Base-by-base conservation (phyloP, 2,888 invertebrate species). In the Orthonychiurus folsomi region DNA sequence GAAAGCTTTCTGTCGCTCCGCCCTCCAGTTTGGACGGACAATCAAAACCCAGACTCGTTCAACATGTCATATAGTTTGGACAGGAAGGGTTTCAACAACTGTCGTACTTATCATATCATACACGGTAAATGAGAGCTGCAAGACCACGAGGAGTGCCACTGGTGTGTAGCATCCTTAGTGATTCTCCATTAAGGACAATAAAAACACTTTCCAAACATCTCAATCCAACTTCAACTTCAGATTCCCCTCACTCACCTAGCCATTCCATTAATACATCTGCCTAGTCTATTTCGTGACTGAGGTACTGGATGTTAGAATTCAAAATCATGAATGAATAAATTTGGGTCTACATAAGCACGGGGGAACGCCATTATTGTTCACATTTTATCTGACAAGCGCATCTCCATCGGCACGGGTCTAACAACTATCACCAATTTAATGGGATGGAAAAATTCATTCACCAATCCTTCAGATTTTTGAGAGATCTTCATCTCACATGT, bases 371-470 rank as follows among this genome's bases (percentile, higher is more conserved):
- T n/a, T n/a, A 37, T 9, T 37, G 37, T 37, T 15, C 37, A n/a
- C n/a, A n/a, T 37, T 15, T 37, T 37, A 37, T 37, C 37, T n/a
- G 15, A 37, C 37, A 37, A 37, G 15, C 15, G 37, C 9, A 37
- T 37, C 37, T 37, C 5, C 5, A 37, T 9, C 15, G 37, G 37
- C 37, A 37, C 37, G 37, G 37, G 37, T 37, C 37, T 15, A 37
- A 37, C 37, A 15, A 37, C 37, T 37, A 37, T 37, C 37, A 37
- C 15, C 37, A 37, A 37, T 15, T 37, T 9, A 37, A 37, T 37
- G 37, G 37, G 37, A 37, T 37, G 37, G 37, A 37, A 37, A 37
- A 37, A 37, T 37, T 37, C 37, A 37, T n/a, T n/a, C n/a, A n/a
- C n/a, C n/a, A n/a, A n/a, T 37, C 37, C 37, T 37, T 37, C 37